phyloP scores from a whole-genome alignment of 1,140 invertebrate species.

The Lepidurus apus region DNA sequence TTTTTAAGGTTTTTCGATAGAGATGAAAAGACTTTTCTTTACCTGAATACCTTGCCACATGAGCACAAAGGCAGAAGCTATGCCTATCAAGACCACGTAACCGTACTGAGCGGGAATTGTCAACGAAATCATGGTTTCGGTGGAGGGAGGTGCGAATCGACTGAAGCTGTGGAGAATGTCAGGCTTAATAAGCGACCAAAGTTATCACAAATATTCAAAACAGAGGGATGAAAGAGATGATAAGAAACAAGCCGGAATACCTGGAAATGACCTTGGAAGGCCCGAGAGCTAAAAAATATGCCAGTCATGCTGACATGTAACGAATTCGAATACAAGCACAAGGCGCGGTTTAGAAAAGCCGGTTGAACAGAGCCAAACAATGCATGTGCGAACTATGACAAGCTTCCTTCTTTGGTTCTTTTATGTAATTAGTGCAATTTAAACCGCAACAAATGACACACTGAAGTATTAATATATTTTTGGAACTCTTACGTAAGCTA shows the following conservation, averaged over 20 bases:
- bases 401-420: too few relatives aligned
- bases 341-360: too few relatives aligned
- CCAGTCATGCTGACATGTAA: not conserved
- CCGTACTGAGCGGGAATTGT: constrained; percentile 43
- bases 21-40: not conserved
- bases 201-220: too few relatives aligned
- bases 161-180: not conserved
- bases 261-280: not conserved
- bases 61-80: constrained; percentile 43
- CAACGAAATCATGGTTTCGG: constrained; percentile 35
- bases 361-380: too few relatives aligned
- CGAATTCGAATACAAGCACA: too few relatives aligned
- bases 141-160: constrained; percentile 20
- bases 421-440: too few relatives aligned
- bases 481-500: too few relatives aligned
- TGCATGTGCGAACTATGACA: too few relatives aligned
- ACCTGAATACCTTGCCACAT: constrained; percentile 44
- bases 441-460: too few relatives aligned
- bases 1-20: not conserved
- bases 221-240: too few relatives aligned
- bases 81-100: constrained; percentile 43
- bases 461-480: too few relatives aligned
- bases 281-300: not conserved
- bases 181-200: not conserved
- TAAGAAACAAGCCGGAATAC: not conserved